Evolutionary conservation across 92 coral and sea anemone genomes (phyloP).

Genomic region (Actinernus sp.): DNA sequence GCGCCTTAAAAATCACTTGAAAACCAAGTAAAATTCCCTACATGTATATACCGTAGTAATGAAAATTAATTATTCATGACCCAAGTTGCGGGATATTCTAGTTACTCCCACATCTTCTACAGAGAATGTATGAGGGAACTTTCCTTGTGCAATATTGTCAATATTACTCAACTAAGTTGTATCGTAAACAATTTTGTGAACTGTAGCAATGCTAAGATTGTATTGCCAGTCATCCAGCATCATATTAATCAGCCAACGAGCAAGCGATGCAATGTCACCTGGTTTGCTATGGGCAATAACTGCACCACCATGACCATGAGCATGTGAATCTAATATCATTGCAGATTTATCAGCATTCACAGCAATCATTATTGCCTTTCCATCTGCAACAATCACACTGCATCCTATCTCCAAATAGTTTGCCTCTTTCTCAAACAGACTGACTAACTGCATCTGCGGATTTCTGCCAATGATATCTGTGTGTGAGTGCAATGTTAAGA

Average conservation of each 20-base stretch:
- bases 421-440: slow-evolving; percentile 13
- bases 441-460: slow-evolving; percentile 12
- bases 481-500: slow-evolving; percentile 18
- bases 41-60: no score
- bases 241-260: slow-evolving; percentile 28
- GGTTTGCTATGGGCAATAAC: slow-evolving; percentile 21
- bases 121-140: no score
- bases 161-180: background rate
- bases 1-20: background rate
- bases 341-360: slow-evolving; percentile 21
- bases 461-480: slow-evolving; percentile 49
- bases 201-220: slow-evolving; percentile 8
- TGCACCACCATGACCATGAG: slow-evolving; percentile 33
- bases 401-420: slow-evolving; percentile 1
- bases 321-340: slow-evolving; percentile 40
- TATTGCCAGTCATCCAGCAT: slow-evolving; percentile 13
- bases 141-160: no score
- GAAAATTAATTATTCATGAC: no score
- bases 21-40: background rate
- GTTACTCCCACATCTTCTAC: no score
- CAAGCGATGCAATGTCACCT: slow-evolving; percentile 31
- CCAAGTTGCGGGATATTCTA: no score
- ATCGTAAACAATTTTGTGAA: background rate
- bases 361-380: slow-evolving; percentile 19
- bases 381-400: slow-evolving; percentile 38